A percentile compares a stretch with the other conserved stretches of the same genome.
Evolutionary conservation across 2,888 invertebrate genomes (phyloP).

Genomic region (Phengaris alcon): DNA sequence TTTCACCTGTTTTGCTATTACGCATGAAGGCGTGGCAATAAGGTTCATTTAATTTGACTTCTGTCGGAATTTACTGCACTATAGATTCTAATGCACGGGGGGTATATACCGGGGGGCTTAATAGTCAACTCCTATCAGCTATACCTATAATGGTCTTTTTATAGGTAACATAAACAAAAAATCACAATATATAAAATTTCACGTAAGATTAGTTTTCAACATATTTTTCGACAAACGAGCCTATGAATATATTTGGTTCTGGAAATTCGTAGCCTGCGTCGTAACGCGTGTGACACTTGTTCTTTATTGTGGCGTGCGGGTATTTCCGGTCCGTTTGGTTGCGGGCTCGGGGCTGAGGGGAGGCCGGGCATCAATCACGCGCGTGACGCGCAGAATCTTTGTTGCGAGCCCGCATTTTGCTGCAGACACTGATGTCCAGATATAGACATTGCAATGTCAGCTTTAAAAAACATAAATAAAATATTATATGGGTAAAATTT

Average conservation of each 20-base stretch:
- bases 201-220: neutral
- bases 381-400: slow-evolving; percentile 68
- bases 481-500: neutral
- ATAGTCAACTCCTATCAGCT: no score
- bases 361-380: slow-evolving; percentile 63
- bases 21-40: no score
- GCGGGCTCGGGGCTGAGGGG: slow-evolving; percentile 41
- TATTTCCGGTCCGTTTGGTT: slow-evolving; percentile 54
- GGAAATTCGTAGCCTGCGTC: slow-evolving; percentile 27
- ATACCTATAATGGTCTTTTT: no score
- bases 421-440: slow-evolving; percentile 52
- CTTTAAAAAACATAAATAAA: slow-evolving; percentile 38
- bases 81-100: no score
- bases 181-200: no score
- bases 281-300: slow-evolving; percentile 34
- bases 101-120: no score
- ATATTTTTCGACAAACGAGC: neutral
- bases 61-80: no score
- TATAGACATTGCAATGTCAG: slow-evolving; percentile 44
- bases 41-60: no score
- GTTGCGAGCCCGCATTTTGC: slow-evolving; percentile 50
- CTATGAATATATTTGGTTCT: slow-evolving; percentile 27
- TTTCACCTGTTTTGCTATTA: no score
- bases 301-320: slow-evolving; percentile 41
- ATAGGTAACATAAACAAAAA: no score